Evolutionary conservation across 2,113 vertebrate genomes (phyloP).

Genomic region (Raphicerus campestris): DNA sequence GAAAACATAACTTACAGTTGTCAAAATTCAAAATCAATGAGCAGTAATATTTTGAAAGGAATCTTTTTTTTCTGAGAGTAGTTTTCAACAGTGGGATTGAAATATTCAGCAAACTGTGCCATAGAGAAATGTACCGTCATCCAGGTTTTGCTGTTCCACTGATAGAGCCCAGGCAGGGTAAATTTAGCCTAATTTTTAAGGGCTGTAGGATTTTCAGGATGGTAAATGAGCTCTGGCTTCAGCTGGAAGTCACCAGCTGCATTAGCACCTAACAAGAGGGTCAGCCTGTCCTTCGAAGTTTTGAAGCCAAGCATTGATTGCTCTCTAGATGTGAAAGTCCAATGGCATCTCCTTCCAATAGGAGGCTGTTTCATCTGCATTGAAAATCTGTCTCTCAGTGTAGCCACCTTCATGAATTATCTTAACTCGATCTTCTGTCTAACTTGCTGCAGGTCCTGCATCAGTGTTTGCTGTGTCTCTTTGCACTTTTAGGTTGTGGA

Average conservation of each 20-base stretch:
- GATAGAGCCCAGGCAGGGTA: background rate
- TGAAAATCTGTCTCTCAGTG: background rate
- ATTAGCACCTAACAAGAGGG: background rate
- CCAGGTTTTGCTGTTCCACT: background rate
- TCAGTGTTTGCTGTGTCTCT: background rate
- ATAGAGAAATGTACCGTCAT: background rate
- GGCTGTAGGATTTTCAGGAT: background rate
- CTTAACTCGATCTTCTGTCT: background rate
- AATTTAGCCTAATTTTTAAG: background rate
- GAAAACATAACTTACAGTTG: background rate
- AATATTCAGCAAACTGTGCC: background rate
- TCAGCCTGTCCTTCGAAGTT: background rate
- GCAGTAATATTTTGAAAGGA: background rate
- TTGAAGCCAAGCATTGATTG: background rate
- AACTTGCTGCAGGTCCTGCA: background rate
- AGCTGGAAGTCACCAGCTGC: background rate
- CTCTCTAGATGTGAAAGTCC: background rate
- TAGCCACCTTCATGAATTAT: background rate
- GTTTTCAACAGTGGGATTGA: background rate
- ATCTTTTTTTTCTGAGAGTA: background rate
- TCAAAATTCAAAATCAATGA: conserved; percentile 7
- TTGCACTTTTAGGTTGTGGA: background rate
- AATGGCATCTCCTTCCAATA: background rate
- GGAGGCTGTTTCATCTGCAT: background rate
- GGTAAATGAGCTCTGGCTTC: background rate